Percentiles rank a stretch among this genome's conserved stretches.
Evolutionary conservation across 2,888 invertebrate genomes (phyloP).

Genomic region (Volucella inflata): DNA sequence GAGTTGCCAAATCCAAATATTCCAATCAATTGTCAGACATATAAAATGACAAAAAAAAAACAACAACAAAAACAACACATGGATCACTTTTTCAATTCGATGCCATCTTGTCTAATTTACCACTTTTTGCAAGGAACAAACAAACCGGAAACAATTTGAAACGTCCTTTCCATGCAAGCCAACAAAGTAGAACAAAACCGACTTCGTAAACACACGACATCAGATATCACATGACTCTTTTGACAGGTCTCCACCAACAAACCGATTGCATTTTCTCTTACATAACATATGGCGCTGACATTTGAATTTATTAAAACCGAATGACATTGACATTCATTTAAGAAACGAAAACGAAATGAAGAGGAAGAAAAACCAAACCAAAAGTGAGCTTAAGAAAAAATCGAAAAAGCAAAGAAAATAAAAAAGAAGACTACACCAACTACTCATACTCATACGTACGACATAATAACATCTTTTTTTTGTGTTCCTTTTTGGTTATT

Average conservation of each 20-base stretch:
- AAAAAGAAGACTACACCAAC: slow-evolving; percentile 10
- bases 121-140: no score
- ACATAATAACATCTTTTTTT: slow-evolving; percentile 26
- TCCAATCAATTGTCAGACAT: neutral
- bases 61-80: neutral
- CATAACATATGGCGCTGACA: slow-evolving; percentile 40
- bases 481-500: slow-evolving; percentile 21
- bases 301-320: slow-evolving; percentile 3
- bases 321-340: slow-evolving; percentile 56
- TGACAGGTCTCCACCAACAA: slow-evolving; percentile 10
- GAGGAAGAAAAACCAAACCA: slow-evolving; percentile 21
- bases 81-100: neutral
- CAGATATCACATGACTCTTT: neutral
- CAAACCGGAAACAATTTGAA: neutral
- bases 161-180: neutral
- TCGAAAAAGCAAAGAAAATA: slow-evolving; percentile 15
- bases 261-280: slow-evolving; percentile 22
- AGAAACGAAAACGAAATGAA: slow-evolving; percentile 7
- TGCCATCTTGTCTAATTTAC: no score
- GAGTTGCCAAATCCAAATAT: no score
- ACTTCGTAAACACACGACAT: neutral
- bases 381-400: slow-evolving; percentile 2
- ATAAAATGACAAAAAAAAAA: neutral
- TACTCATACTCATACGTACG: neutral
- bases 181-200: neutral